A percentile compares a stretch with the other conserved stretches of the same genome.
These are phyloP conservation scores for Lithobates pipiens DNA, from an alignment of 2,797 vertebrate genomes.

Conservation along the genomic window DNA sequence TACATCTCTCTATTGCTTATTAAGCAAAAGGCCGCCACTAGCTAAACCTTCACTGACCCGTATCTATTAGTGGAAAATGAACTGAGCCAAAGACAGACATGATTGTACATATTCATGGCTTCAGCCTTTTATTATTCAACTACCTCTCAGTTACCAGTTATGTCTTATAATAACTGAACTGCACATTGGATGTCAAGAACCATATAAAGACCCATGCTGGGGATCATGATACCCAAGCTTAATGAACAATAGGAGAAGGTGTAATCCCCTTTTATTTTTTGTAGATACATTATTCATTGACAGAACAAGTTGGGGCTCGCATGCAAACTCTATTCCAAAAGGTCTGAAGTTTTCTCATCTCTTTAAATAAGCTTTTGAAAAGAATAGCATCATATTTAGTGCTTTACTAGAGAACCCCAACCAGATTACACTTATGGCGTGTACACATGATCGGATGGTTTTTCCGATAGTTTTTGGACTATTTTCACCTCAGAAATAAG, in stretches of 20 bases:
- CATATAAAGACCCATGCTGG: not conserved
- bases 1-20: conserved; percentile 13
- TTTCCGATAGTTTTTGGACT: too few relatives aligned
- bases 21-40: conserved; percentile 14
- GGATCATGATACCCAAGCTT: not conserved
- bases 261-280: not conserved
- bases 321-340: too few relatives aligned
- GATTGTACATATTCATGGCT: conserved; percentile 45
- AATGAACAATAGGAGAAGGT: not conserved
- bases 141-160: not conserved
- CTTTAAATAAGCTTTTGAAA: too few relatives aligned
- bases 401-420: too few relatives aligned
- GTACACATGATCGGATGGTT: too few relatives aligned
- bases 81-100: conserved; percentile 29
- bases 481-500: too few relatives aligned
- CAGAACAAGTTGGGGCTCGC: too few relatives aligned
- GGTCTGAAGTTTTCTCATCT: too few relatives aligned
- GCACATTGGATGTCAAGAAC: not conserved
- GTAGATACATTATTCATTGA: not conserved
- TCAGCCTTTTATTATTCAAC: conserved; percentile 19
- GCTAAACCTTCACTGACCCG: conserved; percentile 37
- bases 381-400: too few relatives aligned
- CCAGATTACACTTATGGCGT: too few relatives aligned
- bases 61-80: conserved; percentile 36
- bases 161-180: not conserved